These are phyloP conservation scores for Trachelus troglodyta DNA, from an alignment of 2,888 invertebrate species.

Conservation along the genomic window DNA sequence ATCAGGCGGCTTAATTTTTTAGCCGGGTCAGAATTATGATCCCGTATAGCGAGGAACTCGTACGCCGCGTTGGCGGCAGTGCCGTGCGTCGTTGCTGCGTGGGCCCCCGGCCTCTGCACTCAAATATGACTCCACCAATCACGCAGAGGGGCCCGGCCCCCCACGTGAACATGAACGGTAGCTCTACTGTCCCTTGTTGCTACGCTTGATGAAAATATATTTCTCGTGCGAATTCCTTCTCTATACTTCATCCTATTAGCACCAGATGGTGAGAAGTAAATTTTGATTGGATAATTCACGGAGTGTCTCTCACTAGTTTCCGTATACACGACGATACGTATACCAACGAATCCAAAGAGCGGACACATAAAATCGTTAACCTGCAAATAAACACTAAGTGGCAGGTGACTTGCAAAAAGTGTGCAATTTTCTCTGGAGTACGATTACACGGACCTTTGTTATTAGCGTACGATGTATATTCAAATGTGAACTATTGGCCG, in stretches of 20 bases:
- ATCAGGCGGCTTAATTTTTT: constrained; percentile 27
- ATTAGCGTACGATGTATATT: neutral
- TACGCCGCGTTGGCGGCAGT: constrained; percentile 38
- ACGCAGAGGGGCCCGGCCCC: neutral
- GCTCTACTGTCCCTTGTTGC: neutral
- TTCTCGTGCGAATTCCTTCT: neutral
- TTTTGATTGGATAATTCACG: neutral
- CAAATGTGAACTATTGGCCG: neutral
- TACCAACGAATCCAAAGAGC: neutral
- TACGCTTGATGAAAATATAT: neutral
- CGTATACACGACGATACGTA: neutral
- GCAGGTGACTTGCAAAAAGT: neutral
- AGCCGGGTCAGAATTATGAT: constrained; percentile 37
- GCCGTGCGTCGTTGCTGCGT: constrained; percentile 31
- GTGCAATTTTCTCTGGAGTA: neutral
- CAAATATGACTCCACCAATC: neutral
- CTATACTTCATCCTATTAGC: neutral
- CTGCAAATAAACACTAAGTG: constrained; percentile 22
- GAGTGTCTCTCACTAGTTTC: neutral
- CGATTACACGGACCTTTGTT: neutral
- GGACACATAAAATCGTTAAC: constrained; percentile 28
- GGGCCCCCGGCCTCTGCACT: constrained; percentile 25
- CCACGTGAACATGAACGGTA: neutral
- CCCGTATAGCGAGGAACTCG: constrained; percentile 20
- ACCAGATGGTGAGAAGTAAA: neutral